Conservation (phyloP, 2,888 invertebrate species). For the Unio pictorum region DNA sequence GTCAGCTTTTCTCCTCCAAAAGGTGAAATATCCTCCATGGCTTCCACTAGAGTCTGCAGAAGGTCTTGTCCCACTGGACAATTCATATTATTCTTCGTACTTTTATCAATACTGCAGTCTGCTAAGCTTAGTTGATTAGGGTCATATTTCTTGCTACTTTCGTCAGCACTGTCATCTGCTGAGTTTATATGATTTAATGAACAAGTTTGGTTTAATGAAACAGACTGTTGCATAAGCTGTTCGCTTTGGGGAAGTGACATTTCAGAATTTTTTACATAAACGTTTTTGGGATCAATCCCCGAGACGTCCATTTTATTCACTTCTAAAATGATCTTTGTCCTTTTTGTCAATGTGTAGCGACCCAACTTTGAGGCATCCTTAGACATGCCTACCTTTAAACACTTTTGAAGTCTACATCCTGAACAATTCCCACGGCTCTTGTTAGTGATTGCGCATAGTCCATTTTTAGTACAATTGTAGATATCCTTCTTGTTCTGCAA, state of each 20-base stretch:
- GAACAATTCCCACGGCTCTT: constrained; percentile 30
- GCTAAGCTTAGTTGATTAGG: no score
- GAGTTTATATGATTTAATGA: no score
- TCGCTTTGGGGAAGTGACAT: no score
- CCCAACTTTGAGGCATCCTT: constrained; percentile 30
- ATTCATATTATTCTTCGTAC: no score
- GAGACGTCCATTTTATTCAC: constrained; percentile 26
- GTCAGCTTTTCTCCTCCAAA: constrained; percentile 21
- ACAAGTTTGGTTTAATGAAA: no score
- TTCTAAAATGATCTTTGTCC: constrained; percentile 27
- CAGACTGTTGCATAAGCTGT: no score
- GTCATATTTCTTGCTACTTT: no score
- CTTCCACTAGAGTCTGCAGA: constrained; percentile 9
- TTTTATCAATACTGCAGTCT: no score
- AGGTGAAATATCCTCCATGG: constrained; percentile 23
- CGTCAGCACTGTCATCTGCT: no score
- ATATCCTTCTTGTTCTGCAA: constrained; percentile 15
- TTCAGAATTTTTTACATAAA: no score
- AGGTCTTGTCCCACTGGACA: no score
- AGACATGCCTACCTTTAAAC: constrained; percentile 30
- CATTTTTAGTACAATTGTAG: constrained; percentile 27
- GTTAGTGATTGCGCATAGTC: constrained; percentile 22
- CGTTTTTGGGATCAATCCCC: no score
- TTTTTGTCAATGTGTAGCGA: constrained; percentile 26
- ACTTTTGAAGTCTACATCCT: constrained; percentile 26